Base-by-base conservation (phyloP, 2,113 vertebrate genomes). In the Taurulus bubalis region DNA sequence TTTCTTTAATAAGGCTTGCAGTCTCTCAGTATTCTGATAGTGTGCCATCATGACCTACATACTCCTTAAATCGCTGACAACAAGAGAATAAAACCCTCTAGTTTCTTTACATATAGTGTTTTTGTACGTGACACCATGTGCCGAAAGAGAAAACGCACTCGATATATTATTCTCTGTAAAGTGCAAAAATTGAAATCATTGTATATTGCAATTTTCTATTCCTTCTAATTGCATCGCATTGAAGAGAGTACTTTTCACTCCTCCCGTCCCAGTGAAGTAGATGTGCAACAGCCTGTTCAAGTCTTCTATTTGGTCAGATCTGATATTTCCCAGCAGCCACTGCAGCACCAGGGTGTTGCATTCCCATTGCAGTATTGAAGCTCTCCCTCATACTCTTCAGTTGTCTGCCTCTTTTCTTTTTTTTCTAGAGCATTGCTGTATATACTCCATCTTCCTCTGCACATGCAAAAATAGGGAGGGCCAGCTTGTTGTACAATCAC, bases 41-140 rank as follows among this genome's bases (percentile, higher is more conserved):
- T 90, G 85, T 89, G 83, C 88, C 85, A 73, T 89, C 86, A 75
- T 94, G 93, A 93, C 94, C 93, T 92, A 94, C 89, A 94, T 93
- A 92, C 82, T 71, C 71, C 68, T 86, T 79, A 93, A 91, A 90
- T 89, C 64, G 92, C 94, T 93, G 93, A 94, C 93, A 89, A 85
- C 87, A 60, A 14, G 77, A 84, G 83, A 93, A 94, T 85, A 84
- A 85, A 87, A 79, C 55, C 88, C 86, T 73, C 58, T 53, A 81
- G 51, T 84, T 90, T 89, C 76, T 86, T 78, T 87, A 77, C 77
- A 45, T 80, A 64, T 64, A 42, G 79, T 73, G 78, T 85, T 56
- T 71, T 74, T 49, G 5, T 28, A 32, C 80, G 56, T 73, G 56
- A 55, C 40, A 64, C 47, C 63, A 45, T 68, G 34, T 72, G 73